These are phyloP conservation scores for Tokudaia tokunoshimensis DNA, from an alignment of 2,797 vertebrate species.

Conservation along the genomic window DNA sequence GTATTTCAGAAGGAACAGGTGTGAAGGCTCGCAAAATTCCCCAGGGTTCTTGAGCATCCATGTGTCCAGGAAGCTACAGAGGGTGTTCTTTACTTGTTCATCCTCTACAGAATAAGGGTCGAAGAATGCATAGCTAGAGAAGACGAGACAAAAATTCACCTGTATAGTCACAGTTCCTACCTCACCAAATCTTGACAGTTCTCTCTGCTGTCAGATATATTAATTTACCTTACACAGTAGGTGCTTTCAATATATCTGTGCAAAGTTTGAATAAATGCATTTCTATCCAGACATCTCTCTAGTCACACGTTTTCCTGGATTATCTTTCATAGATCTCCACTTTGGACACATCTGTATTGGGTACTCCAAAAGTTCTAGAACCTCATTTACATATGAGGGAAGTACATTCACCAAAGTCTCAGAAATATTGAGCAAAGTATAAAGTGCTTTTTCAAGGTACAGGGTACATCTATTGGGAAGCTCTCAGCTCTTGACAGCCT, in stretches of 20 bases:
- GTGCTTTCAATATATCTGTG: too few species aligned
- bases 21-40: background rate
- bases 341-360: too few species aligned
- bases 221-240: too few species aligned
- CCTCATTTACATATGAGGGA: background rate
- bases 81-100: background rate
- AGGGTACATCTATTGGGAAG: rapidly evolving
- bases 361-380: background rate
- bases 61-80: background rate
- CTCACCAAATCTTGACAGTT: too few species aligned
- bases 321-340: too few species aligned
- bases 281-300: too few species aligned
- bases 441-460: background rate
- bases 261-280: too few species aligned
- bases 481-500: rapidly evolving
- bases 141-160: background rate
- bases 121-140: background rate
- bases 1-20: too few species aligned
- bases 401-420: background rate
- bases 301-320: too few species aligned
- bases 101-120: background rate
- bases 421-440: background rate
- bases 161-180: too few species aligned
- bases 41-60: background rate
- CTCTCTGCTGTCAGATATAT: too few species aligned